phyloP scores from a whole-genome alignment of 2,113 vertebrate genomes.

The Scortum barcoo region DNA sequence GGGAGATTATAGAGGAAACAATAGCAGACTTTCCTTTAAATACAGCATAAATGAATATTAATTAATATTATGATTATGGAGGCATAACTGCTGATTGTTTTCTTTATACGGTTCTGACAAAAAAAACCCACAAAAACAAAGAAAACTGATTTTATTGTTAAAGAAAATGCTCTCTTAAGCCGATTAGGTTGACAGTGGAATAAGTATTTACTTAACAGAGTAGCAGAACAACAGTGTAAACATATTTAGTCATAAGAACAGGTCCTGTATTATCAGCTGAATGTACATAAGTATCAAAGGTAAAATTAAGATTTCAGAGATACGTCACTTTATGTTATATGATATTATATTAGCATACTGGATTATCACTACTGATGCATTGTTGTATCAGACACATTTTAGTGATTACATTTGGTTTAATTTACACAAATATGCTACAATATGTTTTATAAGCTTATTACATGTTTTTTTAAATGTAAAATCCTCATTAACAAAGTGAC shows the following conservation, averaged over 20 bases:
- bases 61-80: background rate
- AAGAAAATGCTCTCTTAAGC: conserved; percentile 13
- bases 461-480: background rate
- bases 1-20: conserved; percentile 26
- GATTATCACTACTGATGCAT: background rate
- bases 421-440: background rate
- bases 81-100: background rate
- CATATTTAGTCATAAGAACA: background rate
- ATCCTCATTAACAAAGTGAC: background rate
- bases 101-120: background rate
- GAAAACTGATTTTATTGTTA: background rate
- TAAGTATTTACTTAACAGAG: conserved; percentile 4
- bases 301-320: background rate
- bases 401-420: background rate
- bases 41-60: background rate
- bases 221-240: background rate
- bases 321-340: background rate
- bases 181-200: conserved; percentile 8
- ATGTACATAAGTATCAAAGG: background rate
- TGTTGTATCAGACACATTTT: background rate
- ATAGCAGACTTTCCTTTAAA: background rate
- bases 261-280: too few relatives aligned
- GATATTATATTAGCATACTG: background rate
- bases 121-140: background rate
- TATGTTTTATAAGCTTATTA: background rate